phyloP scores from a whole-genome alignment of 2,113 vertebrate species.

The Labrus mixtus region DNA sequence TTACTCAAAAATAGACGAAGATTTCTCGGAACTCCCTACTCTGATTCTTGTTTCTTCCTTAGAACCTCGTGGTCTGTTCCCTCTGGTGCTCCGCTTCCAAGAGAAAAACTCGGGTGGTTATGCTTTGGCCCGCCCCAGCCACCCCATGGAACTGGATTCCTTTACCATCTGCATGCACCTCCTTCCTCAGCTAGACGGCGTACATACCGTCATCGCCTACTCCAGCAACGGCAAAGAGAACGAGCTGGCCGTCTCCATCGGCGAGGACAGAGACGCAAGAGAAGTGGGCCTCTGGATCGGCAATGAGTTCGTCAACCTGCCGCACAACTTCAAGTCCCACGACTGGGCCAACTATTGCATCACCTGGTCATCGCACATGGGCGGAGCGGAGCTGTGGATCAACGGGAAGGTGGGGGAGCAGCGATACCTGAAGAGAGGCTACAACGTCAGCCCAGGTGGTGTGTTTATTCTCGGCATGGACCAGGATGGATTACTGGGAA shows the following conservation, averaged over 20 bases:
- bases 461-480: slow-evolving; percentile 83
- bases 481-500: slow-evolving; percentile 83
- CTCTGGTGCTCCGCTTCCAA: slow-evolving; percentile 85
- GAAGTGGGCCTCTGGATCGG: slow-evolving; percentile 85
- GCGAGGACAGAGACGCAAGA: slow-evolving; percentile 24
- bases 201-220: slow-evolving; percentile 86
- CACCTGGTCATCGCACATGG: slow-evolving; percentile 83
- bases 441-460: slow-evolving; percentile 76
- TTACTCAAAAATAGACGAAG: background rate
- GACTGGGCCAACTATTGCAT: slow-evolving; percentile 86
- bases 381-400: slow-evolving; percentile 79
- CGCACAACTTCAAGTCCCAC: slow-evolving; percentile 61
- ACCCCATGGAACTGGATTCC: slow-evolving; percentile 76
- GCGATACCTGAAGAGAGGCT: slow-evolving; percentile 73
- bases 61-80: slow-evolving; percentile 72
- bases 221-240: slow-evolving; percentile 77
- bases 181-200: slow-evolving; percentile 23
- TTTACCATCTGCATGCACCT: slow-evolving; percentile 87
- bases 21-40: background rate
- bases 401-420: slow-evolving; percentile 79
- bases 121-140: slow-evolving; percentile 73
- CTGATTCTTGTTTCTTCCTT: slow-evolving; percentile 22
- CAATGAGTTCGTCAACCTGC: slow-evolving; percentile 82
- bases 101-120: slow-evolving; percentile 78
- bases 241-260: slow-evolving; percentile 82